These are phyloP conservation scores for Lycaon pictus DNA, from an alignment of 2,113 vertebrate genomes.

Conservation along the genomic window DNA sequence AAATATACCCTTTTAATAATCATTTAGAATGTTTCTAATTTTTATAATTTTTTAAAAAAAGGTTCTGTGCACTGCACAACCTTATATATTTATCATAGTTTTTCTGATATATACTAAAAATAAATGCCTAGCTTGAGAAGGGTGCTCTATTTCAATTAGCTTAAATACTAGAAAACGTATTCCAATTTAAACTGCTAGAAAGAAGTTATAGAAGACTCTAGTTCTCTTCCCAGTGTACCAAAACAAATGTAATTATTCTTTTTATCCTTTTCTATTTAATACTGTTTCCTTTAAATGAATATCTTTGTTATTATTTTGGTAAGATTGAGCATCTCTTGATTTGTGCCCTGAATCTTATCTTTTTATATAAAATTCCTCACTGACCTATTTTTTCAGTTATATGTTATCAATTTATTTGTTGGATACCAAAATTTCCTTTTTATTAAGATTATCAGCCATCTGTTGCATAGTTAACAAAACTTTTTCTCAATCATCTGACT, in stretches of 20 bases:
- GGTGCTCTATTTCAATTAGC: not conserved
- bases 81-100: not conserved
- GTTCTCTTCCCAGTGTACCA: not conserved
- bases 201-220: not conserved
- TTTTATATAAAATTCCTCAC: not conserved
- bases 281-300: not conserved
- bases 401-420: not conserved
- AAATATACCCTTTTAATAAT: not conserved
- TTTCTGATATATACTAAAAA: not conserved
- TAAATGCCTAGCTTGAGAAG: not conserved
- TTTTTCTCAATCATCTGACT: not conserved
- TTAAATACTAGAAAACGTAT: not conserved
- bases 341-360: not conserved
- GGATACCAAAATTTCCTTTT: not conserved
- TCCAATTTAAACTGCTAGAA: not conserved
- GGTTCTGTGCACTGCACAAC: not conserved
- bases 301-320: not conserved
- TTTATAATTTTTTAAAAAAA: not conserved
- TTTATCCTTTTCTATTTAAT: not conserved
- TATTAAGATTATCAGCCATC: not conserved
- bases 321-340: not conserved
- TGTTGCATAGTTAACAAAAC: not conserved
- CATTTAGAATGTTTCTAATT: not conserved
- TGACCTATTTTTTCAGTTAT: not conserved
- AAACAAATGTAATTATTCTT: slow-evolving; percentile 11